Percentiles rank a stretch among this genome's conserved stretches.
Conservation (phyloP, 2,113 vertebrate genomes). For the Phrynosoma platyrhinos region DNA sequence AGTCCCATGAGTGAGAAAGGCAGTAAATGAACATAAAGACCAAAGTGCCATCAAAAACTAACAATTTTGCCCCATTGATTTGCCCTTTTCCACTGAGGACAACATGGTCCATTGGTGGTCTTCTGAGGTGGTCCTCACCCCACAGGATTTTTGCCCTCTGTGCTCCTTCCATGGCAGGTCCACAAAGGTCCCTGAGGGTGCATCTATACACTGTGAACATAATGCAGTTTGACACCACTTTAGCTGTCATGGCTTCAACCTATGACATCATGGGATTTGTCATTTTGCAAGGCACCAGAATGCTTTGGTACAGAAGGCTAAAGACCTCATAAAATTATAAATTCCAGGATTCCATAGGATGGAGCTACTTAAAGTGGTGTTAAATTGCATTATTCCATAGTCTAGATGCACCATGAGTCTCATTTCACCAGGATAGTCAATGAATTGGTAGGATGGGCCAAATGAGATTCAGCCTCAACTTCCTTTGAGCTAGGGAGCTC, state of each 20-base stretch:
- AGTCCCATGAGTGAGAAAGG: conserved; percentile 38
- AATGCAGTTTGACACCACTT: no score
- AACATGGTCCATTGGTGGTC: neutral
- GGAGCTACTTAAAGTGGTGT: no score
- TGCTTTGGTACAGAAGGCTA: no score
- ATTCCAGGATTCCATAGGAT: no score
- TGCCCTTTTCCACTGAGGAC: neutral
- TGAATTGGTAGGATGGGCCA: neutral
- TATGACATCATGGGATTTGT: no score
- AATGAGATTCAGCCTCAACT: neutral
- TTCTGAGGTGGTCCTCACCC: neutral
- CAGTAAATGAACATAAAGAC: conserved; percentile 38
- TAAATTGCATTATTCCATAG: no score
- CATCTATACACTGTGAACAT: no score
- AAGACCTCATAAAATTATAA: no score
- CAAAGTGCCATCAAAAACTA: conserved; percentile 41
- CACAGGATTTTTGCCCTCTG: no score
- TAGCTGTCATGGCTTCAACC: no score
- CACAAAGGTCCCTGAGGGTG: neutral
- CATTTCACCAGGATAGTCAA: neutral
- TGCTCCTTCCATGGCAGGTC: neutral
- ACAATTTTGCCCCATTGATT: no score
- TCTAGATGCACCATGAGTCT: neutral
- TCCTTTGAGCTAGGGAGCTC: neutral
- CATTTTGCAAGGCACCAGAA: no score